Conservation (phyloP, 23 tunicate genomes). For the Styela plicata region DNA sequence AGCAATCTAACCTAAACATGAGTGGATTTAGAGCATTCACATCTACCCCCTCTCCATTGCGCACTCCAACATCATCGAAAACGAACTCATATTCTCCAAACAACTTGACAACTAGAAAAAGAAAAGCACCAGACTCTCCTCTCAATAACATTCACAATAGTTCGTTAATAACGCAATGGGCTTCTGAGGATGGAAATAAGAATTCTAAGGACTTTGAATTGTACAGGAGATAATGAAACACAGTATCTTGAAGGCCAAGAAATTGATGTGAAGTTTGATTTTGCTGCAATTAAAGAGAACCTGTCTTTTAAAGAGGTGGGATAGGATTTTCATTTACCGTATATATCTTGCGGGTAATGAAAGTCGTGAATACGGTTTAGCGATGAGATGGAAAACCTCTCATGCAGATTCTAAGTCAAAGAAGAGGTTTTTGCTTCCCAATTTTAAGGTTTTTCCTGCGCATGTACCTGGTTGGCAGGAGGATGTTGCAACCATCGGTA, state of each 20-base stretch:
- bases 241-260: constrained; percentile 3
- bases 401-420: too few relatives aligned
- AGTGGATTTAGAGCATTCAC: background rate
- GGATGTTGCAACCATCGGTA: too few relatives aligned
- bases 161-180: background rate
- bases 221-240: background rate
- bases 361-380: too few relatives aligned
- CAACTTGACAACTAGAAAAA: background rate
- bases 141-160: background rate
- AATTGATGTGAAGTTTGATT: background rate
- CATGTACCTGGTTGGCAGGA: too few relatives aligned
- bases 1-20: background rate
- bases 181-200: background rate
- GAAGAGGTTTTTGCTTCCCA: too few relatives aligned
- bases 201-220: background rate
- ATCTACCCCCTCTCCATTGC: background rate
- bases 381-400: too few relatives aligned
- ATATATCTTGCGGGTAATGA: too few relatives aligned
- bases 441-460: too few relatives aligned
- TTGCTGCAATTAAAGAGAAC: background rate
- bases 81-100: background rate
- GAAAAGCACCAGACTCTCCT: background rate
- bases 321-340: too few relatives aligned
- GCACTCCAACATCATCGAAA: background rate
- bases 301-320: background rate